Conservation (phyloP, 2,797 vertebrate species). For the Lagocephalus sceleratus region DNA sequence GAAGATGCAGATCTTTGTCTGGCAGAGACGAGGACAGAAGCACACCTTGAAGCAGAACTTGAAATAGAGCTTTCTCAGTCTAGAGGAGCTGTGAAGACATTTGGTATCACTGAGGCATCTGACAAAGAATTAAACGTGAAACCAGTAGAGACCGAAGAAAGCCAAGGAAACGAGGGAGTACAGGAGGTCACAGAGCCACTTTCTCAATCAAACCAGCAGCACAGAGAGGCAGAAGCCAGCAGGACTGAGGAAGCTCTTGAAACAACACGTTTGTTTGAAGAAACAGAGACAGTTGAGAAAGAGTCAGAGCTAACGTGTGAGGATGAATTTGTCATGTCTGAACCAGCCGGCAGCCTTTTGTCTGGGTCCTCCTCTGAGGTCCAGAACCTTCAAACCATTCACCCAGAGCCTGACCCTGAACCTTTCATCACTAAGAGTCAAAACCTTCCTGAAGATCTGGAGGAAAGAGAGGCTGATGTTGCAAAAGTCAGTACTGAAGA, state of each 20-base stretch:
- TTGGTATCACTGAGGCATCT: neutral
- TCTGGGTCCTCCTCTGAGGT: neutral
- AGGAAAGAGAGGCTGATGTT: constrained; percentile 4
- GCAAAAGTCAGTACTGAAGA: neutral
- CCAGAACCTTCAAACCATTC: neutral
- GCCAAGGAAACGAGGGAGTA: neutral
- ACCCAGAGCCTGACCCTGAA: neutral
- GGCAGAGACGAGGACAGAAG: constrained; percentile 17
- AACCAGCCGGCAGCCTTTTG: neutral
- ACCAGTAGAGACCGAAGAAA: neutral
- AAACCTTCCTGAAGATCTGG: neutral
- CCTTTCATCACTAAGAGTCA: neutral
- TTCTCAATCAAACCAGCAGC: too few species aligned
- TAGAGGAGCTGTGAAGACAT: neutral
- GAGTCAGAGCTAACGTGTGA: constrained; percentile 15
- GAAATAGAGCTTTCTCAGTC: neutral
- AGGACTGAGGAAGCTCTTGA: too few species aligned
- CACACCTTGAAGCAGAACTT: neutral
- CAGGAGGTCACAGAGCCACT: too few species aligned
- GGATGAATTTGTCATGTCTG: too few species aligned
- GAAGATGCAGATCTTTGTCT: constrained; percentile 7
- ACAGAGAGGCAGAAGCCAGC: too few species aligned
- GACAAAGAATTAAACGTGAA: too few species aligned
- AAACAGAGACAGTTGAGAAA: neutral
- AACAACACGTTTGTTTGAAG: neutral